phyloP scores from a whole-genome alignment of 1,140 invertebrate genomes.

The Drosophila bocqueti region DNA sequence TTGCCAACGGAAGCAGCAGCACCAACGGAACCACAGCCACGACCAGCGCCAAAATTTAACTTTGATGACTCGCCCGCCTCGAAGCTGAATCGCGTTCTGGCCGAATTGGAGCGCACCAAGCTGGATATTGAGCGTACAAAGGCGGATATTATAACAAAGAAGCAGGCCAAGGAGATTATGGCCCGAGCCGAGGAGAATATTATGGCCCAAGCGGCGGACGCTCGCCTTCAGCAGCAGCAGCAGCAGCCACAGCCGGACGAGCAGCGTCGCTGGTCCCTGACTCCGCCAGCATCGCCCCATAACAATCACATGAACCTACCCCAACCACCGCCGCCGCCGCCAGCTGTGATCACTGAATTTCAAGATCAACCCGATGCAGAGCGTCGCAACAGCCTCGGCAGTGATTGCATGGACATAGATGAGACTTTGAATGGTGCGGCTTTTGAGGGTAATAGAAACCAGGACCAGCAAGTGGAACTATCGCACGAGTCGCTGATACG shows the following conservation, averaged over 20 bases:
- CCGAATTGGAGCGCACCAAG: slow-evolving; percentile 78
- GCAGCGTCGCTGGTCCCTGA: slow-evolving; percentile 73
- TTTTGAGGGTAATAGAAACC: slow-evolving; percentile 1
- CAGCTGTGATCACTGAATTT: slow-evolving; percentile 27
- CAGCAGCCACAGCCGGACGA: slow-evolving; percentile 21
- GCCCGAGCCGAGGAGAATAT: slow-evolving; percentile 12
- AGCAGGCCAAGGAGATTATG: slow-evolving; percentile 27
- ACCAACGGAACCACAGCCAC: neutral
- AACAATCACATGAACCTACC: slow-evolving; percentile 47
- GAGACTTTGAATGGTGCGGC: slow-evolving; percentile 45
- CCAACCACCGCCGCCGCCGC: slow-evolving; percentile 5
- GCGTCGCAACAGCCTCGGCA: slow-evolving; percentile 66
- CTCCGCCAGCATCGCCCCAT: slow-evolving; percentile 74
- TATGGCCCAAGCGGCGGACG: slow-evolving; percentile 12
- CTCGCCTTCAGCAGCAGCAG: slow-evolving; percentile 17
- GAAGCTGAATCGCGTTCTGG: slow-evolving; percentile 57
- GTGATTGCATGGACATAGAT: slow-evolving; percentile 72
- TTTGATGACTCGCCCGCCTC: slow-evolving; percentile 45
- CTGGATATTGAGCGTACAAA: slow-evolving; percentile 72
- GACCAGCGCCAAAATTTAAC: neutral
- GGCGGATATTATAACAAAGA: slow-evolving; percentile 57
- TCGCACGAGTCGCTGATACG: neutral
- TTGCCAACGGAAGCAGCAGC: neutral
- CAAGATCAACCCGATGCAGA: slow-evolving; percentile 20
- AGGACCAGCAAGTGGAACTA: neutral